Evolutionary conservation across 2,113 vertebrate genomes (phyloP).

Genomic region (Pseudopipra pipra): DNA sequence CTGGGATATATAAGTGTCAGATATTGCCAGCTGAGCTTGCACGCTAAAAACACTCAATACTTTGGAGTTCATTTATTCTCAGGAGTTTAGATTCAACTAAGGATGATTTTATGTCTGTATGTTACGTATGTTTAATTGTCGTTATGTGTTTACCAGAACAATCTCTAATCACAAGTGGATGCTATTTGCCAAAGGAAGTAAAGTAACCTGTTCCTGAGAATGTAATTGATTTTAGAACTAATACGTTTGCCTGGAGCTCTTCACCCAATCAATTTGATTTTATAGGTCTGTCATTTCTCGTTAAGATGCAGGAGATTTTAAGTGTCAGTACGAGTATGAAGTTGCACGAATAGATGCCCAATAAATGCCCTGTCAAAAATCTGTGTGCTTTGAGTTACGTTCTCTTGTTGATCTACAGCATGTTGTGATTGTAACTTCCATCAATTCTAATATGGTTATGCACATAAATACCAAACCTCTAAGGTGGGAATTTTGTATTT

Average conservation of each 20-base stretch:
- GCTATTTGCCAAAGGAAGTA: not conserved
- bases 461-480: conserved; percentile 10
- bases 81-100: not conserved
- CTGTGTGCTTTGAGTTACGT: not conserved
- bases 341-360: not conserved
- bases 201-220: not conserved
- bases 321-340: not conserved
- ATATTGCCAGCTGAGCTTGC: not conserved
- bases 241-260: not conserved
- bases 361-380: conserved; percentile 12
- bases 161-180: not conserved
- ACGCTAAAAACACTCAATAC: not conserved
- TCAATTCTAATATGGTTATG: not conserved
- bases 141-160: not conserved
- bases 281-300: not conserved
- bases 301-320: not conserved
- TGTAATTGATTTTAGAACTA: not conserved
- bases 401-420: not conserved
- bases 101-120: not conserved
- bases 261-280: not conserved
- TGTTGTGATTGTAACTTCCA: conserved; percentile 28
- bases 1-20: not conserved
- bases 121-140: not conserved
- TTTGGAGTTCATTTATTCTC: not conserved
- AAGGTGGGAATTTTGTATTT: conserved; percentile 44